Evolutionary conservation across 2,888 invertebrate genomes (phyloP), one percentile per base, ranked within the genome.

Genomic region (Galerucella nymphaeae): DNA sequence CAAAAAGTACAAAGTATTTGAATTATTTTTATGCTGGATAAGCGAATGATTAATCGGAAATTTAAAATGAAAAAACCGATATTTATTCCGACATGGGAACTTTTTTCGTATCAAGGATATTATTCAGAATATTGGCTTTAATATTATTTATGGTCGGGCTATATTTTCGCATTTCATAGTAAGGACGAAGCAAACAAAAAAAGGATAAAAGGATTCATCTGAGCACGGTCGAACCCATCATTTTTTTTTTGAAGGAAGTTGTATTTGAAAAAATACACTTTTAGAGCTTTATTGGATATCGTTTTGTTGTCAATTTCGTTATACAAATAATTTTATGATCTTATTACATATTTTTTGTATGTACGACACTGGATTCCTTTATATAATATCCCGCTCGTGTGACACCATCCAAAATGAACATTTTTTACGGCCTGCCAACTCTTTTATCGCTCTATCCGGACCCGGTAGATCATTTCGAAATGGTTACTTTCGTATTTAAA

Each of bases 401-500:
- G 70, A 70, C 73, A 67, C 55, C 64, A 70, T 65, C 74, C 73
- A 62, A 74, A 76, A 76, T 68, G 76, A 73, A 76, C 70, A 76
- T 72, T 76, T 76, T 75, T 76, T 74, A 74, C 70, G 62, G 67
- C 65, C 76, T 69, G 73, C 64, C 71, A 70, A 71, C 70, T 69
- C 72, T 72, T 76, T 74, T 72, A 71, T 69, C 66, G 71, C 55
- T 71, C 61, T 62, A 66, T 75, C 66, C 69, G 66, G 69, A 67
- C 57, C 23, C 57, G 48, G 58, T 57, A 14, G 70, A 73, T 73
- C 70, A 70, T 69, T 71, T 71, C 48, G 76, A 66, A 70, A 73
- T 71, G 73, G 74, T 76, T 74, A 74, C 76, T 76, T 75, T 75
- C 72, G 73, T 69, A 76, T 76, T 75, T 65, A 70, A 67, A 65